These are phyloP conservation scores for Kuschelorhynchus macadamiae DNA, from an alignment of 2,888 invertebrate genomes.

Conservation along the genomic window DNA sequence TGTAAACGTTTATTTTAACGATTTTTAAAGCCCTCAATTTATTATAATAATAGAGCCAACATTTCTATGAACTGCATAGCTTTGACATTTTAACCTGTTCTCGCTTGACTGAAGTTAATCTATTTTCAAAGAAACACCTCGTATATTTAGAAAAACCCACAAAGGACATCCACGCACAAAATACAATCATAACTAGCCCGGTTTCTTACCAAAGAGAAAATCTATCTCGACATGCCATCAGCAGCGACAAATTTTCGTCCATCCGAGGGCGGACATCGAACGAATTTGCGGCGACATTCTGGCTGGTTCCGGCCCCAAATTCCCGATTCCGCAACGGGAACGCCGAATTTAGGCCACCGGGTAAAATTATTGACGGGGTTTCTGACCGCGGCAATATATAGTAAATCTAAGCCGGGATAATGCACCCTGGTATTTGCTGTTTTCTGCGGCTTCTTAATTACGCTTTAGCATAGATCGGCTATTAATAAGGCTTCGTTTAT, in stretches of 20 bases:
- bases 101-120: background rate
- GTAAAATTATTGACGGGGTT: slow-evolving; percentile 20
- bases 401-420: too few species aligned
- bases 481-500: too few species aligned
- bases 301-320: slow-evolving; percentile 20
- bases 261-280: slow-evolving; percentile 22
- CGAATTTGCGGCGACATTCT: slow-evolving; percentile 19
- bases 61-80: background rate
- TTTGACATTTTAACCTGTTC: background rate
- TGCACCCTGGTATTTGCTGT: too few species aligned
- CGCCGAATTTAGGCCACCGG: slow-evolving; percentile 23
- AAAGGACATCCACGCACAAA: too few species aligned
- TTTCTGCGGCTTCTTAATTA: too few species aligned
- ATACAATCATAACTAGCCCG: too few species aligned
- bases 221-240: slow-evolving; percentile 3
- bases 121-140: background rate
- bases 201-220: background rate
- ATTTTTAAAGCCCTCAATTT: too few species aligned
- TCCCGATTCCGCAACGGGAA: slow-evolving; percentile 14
- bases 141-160: background rate
- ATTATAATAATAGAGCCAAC: background rate
- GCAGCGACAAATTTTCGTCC: slow-evolving; percentile 26
- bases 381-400: too few species aligned
- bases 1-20: too few species aligned
- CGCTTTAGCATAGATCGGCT: too few species aligned